Evolutionary conservation across 1,140 invertebrate species (phyloP), one percentile per base, ranked within the genome.

Genomic region (Palaemon carinicauda): DNA sequence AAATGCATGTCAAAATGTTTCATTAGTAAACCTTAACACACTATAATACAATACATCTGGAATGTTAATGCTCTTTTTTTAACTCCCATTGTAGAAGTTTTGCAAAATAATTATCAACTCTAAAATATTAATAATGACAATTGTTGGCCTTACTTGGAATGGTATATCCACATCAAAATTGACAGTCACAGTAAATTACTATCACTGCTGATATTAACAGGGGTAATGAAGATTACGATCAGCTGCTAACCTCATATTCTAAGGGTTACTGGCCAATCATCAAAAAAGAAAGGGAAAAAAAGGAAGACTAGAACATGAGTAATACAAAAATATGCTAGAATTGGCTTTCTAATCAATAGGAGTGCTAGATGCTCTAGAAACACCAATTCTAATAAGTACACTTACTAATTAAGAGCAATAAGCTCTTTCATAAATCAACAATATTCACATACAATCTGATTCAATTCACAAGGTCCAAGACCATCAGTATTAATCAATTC

Each of bases 321-420:
- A 54, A 80, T 86, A 86, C 78, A 86, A 86, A 86, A 86, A 86
- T 86, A 86, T 86, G 60, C 65, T 86, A 86, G 84, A 53, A 79
- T 80, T 86, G 82, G 54, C 75, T 78, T 60, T 71, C 41, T 83
- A 83, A 74, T 83, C 29, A 83, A 60, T 50, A 74, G 82, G 71
- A 83, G 71, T 77, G 82, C 74, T 53, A 77, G 53, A 21, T 83
- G 71, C 51, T 77, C 73, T 83, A 83, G 73, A 83, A 83, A 83
- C 82, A 83, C 74, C 82, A 83, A 77, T 75, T 86, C 84, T 86
- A 86, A 80, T 86, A 86, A 86, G 84, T 86, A 86, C 84, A 86
- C 84, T 86, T 86, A 86, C 84, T 86, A 86, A 78, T 80, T 80
- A 86, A 33, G 84, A 80, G 84, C 84, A 27, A 12, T 29, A 19